phyloP scores from a whole-genome alignment of 2,797 vertebrate genomes.

The Mus caroli region DNA sequence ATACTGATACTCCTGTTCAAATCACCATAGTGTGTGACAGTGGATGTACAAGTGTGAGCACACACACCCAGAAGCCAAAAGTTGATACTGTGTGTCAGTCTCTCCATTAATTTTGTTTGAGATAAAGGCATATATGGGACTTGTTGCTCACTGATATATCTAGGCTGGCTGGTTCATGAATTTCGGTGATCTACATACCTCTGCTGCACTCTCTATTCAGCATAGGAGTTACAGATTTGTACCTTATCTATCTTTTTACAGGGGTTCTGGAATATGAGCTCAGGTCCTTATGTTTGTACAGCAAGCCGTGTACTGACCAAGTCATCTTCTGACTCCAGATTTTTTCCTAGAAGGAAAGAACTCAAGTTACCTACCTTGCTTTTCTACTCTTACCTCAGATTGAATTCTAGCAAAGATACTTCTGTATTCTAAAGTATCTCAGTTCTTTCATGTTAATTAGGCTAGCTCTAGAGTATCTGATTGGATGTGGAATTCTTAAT shows the following conservation, averaged over 20 bases:
- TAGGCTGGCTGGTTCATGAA: neutral
- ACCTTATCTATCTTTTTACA: neutral
- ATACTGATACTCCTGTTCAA: neutral
- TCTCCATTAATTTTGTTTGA: neutral
- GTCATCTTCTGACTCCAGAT: neutral
- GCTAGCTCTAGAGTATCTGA: neutral
- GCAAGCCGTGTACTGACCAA: neutral
- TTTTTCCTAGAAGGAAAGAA: neutral
- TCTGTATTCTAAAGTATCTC: neutral
- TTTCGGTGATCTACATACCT: neutral
- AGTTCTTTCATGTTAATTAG: constrained; percentile 24
- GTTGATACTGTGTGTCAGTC: neutral
- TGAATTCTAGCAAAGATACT: constrained; percentile 8
- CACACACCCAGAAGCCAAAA: neutral
- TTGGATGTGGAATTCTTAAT: neutral
- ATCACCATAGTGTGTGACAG: neutral
- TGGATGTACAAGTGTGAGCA: neutral
- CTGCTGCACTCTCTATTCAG: neutral
- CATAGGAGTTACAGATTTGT: neutral
- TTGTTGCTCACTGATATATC: neutral
- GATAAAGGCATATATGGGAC: neutral
- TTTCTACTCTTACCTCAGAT: neutral
- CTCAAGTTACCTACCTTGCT: neutral
- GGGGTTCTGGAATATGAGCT: neutral
- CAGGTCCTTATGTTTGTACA: neutral